Base-by-base conservation (phyloP, 2,888 invertebrate genomes). In the Volucella inflata region DNA sequence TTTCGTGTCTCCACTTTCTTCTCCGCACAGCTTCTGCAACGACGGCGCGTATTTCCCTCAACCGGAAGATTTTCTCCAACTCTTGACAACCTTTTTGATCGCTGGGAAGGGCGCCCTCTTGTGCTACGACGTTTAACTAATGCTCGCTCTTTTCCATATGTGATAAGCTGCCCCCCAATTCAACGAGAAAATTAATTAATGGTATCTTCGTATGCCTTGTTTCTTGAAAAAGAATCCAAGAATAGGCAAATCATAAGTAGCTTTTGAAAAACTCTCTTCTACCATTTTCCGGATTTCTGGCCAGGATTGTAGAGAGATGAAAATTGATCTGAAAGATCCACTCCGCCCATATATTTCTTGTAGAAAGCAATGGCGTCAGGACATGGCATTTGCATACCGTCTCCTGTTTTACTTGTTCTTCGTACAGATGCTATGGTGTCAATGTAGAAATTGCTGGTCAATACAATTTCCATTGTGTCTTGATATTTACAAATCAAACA, bases 21-120 rank as follows among this genome's bases (percentile, higher is more conserved):
- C 12, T 57, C 57, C 12, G 38, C 57, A 57, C 57, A 57, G n/a
- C 38, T 30, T 57, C 38, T 57, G 57, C 57, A 57, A 57, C 3
- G 57, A 8, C 38, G n/a, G 17, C 42, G 17, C 16, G 50, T 51
- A 51, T 10, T 17, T 51, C 65, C 65, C 12, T 55, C 57, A 44
- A 65, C 42, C 38, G 71, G 59, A 57, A 72, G 55, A 48, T 79
- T 55, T 64, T 79, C 65, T 57, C 79, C 79, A 65, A 72, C 50
- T 42, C 67, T 59, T 17, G 72, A 72, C 40, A 79, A 50, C 8
- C 30, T 21, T 79, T 55, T 71, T 50, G 57, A 64, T 21, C 72
- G 79, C 36, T 57, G n/a, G n/a, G 70, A 48, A 79, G 78, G 64
- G 4, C 71, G 64, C 12, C 64, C 57, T 12, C 65, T 79, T 57